A percentile compares a stretch with the other conserved stretches of the same genome.
phyloP scores from a whole-genome alignment of 2,113 vertebrate species.

The Hoplias malabaricus region DNA sequence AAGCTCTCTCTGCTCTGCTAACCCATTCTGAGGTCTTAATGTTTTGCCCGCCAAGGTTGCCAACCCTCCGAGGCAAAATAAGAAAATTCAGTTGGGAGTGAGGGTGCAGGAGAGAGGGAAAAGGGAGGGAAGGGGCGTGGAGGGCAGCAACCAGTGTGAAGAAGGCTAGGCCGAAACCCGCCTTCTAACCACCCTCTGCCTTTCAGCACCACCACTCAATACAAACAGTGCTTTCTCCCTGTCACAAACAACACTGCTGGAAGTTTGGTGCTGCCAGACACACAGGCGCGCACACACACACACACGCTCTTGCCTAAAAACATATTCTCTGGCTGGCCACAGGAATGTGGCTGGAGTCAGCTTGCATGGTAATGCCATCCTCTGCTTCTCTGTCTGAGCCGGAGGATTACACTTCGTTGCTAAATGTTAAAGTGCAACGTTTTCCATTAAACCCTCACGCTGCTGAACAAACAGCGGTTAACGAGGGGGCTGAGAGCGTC shows the following conservation, averaged over 20 bases:
- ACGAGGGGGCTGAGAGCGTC: not conserved
- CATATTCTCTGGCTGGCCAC: constrained; percentile 48
- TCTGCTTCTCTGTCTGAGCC: constrained; percentile 15
- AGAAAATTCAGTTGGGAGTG: constrained; percentile 60
- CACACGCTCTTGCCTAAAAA: constrained; percentile 42
- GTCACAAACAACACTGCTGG: constrained; percentile 68
- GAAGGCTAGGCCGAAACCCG: constrained; percentile 16
- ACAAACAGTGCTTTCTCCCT: constrained; percentile 66
- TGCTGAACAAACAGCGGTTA: constrained; percentile 12
- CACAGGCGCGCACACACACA: constrained; percentile 38
- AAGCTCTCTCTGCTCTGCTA: constrained; percentile 6
- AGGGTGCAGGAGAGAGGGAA: not conserved
- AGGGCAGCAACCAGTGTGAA: constrained; percentile 18
- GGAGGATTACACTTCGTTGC: constrained; percentile 46
- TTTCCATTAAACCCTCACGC: constrained; percentile 28
- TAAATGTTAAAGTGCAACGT: constrained; percentile 51
- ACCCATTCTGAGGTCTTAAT: constrained; percentile 60
- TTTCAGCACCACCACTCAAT: constrained; percentile 46
- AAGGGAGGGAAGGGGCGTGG: not conserved
- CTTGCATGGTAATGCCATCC: constrained; percentile 45
- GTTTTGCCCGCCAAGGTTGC: constrained; percentile 52
- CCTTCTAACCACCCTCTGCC: constrained; percentile 43
- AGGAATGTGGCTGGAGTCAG: constrained; percentile 53
- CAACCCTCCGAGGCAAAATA: constrained; percentile 21
- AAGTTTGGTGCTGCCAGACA: constrained; percentile 46